Conservation (phyloP, 2,888 invertebrate genomes). For the Dryomyza anilis region DNA sequence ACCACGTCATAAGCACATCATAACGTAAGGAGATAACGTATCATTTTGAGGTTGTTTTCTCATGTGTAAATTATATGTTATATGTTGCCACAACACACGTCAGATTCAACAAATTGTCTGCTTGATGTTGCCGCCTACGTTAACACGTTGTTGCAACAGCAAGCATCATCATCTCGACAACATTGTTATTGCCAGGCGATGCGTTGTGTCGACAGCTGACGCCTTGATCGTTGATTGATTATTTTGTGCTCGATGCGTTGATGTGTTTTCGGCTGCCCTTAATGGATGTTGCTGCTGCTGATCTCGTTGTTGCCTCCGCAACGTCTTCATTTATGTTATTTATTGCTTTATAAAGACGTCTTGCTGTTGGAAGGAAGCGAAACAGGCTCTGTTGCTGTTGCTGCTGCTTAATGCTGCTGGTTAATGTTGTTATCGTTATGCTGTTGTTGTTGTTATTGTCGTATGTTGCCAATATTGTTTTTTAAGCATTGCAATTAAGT, state of each 20-base stretch:
- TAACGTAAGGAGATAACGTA: too few species aligned
- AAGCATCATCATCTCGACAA: not conserved
- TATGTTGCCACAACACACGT: not conserved
- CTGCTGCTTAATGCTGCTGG: not conserved
- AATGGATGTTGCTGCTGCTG: not conserved
- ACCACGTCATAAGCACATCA: not conserved
- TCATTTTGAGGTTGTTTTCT: too few species aligned
- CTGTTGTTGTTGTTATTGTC: not conserved
- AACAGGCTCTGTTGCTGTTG: not conserved
- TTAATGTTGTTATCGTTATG: not conserved
- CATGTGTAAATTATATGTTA: not conserved
- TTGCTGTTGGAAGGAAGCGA: not conserved
- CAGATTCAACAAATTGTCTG: not conserved
- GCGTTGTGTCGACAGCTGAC: not conserved
- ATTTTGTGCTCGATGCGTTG: not conserved
- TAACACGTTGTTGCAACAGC: not conserved
- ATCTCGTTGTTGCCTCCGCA: not conserved
- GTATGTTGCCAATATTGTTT: not conserved
- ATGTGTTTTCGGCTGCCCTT: not conserved
- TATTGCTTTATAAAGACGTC: conserved; percentile 5
- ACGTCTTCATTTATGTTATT: conserved; percentile 1
- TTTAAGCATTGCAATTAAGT: conserved; percentile 6
- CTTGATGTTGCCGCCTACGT: conserved; percentile 1
- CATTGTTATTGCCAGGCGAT: not conserved
- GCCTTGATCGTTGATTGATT: conserved; percentile 3